A percentile compares a stretch with the other conserved stretches of the same genome.
These are phyloP conservation scores for Campoletis sonorensis DNA, from an alignment of 1,140 invertebrate species.

Conservation along the genomic window DNA sequence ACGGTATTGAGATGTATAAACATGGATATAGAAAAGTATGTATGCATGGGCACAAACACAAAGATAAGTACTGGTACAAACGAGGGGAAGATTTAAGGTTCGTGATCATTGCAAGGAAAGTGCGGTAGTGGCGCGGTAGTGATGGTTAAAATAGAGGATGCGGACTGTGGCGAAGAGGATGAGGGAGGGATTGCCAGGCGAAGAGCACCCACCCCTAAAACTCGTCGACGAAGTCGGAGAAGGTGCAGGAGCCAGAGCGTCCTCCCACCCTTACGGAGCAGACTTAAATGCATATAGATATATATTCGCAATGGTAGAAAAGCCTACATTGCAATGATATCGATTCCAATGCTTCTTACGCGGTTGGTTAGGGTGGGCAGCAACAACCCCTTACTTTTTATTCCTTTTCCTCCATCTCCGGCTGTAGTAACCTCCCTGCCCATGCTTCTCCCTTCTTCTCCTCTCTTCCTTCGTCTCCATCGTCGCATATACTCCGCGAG, in stretches of 20 bases:
- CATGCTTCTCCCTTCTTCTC: background rate
- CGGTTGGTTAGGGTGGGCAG: constrained; percentile 72
- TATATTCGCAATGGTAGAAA: constrained; percentile 56
- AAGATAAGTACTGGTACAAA: no score
- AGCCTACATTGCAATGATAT: constrained; percentile 76
- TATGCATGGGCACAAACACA: background rate
- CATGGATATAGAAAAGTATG: background rate
- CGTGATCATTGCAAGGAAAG: constrained; percentile 22
- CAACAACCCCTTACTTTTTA: constrained; percentile 73
- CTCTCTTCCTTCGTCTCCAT: constrained; percentile 1
- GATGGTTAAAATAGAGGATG: constrained; percentile 37
- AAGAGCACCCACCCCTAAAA: constrained; percentile 38
- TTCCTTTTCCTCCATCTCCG: constrained; percentile 70
- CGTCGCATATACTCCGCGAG: constrained; percentile 19
- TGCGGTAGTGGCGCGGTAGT: constrained; percentile 8
- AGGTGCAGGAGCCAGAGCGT: constrained; percentile 34
- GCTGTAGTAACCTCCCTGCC: constrained; percentile 48
- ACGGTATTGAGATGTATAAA: constrained; percentile 58
- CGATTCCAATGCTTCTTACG: constrained; percentile 77
- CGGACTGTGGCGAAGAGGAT: constrained; percentile 3
- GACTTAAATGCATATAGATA: background rate
- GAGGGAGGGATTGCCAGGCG: constrained; percentile 26
- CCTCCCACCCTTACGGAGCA: constrained; percentile 3
- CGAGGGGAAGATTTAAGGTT: constrained; percentile 48
- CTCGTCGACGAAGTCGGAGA: constrained; percentile 43